These are phyloP conservation scores for Petrocephalus schoutedeni DNA, from an alignment of 2,797 vertebrate genomes.

Conservation along the genomic window DNA sequence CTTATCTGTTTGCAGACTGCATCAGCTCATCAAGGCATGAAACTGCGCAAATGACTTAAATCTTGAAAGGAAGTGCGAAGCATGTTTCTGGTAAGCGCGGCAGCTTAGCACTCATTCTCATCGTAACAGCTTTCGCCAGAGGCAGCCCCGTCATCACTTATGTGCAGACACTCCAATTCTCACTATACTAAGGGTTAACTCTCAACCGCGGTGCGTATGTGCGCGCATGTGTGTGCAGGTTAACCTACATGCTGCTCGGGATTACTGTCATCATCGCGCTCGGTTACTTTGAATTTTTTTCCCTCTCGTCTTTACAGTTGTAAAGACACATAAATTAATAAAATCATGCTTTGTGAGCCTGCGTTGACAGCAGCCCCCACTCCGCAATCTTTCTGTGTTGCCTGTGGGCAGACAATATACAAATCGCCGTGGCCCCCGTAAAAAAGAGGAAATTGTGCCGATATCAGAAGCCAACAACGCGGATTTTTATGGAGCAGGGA, in stretches of 20 bases:
- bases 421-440: constrained; percentile 22
- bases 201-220: neutral
- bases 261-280: neutral
- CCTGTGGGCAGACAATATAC: neutral
- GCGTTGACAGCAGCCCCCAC: neutral
- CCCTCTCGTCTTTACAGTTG: neutral
- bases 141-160: neutral
- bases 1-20: constrained; percentile 17
- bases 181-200: constrained; percentile 3
- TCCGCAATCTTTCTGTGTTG: neutral
- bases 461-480: constrained; percentile 45
- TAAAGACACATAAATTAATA: neutral
- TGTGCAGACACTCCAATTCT: constrained; percentile 5
- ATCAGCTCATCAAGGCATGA: constrained; percentile 16
- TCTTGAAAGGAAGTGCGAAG: constrained; percentile 23
- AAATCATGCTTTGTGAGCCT: neutral
- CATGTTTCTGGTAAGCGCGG: constrained; percentile 24
- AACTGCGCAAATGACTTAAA: constrained; percentile 19
- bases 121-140: neutral
- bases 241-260: neutral
- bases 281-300: neutral
- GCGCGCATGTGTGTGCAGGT: neutral
- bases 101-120: constrained; percentile 13
- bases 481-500: constrained; percentile 74
- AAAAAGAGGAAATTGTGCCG: constrained; percentile 20